Percentiles rank a stretch among this genome's conserved stretches.
These are phyloP conservation scores for Rhyacophila evoluta DNA, from an alignment of 2,888 invertebrate species.

Conservation along the genomic window DNA sequence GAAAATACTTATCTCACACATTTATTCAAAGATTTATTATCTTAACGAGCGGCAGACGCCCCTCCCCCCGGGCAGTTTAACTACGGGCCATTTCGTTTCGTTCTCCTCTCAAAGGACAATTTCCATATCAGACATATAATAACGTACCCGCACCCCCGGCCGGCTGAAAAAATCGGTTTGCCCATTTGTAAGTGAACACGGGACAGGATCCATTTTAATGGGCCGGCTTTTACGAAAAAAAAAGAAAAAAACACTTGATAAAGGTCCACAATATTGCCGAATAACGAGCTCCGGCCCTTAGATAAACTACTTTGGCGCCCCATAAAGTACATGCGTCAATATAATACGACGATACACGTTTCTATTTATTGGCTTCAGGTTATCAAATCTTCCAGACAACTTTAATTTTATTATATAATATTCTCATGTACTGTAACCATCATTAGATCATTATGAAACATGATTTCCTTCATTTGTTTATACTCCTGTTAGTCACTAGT, in stretches of 20 bases:
- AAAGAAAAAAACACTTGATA: constrained; percentile 16
- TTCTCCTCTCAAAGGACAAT: neutral
- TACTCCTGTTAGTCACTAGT: no score
- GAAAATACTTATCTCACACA: neutral
- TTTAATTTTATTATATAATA: no score
- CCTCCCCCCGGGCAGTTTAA: neutral
- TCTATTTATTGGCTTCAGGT: neutral
- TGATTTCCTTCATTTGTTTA: no score
- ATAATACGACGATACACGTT: neutral
- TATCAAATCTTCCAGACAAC: no score
- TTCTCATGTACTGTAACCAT: no score
- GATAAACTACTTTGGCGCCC: neutral
- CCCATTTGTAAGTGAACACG: neutral
- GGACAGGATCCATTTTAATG: constrained; percentile 14
- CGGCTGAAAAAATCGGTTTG: neutral
- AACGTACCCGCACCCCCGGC: neutral
- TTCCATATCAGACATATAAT: constrained; percentile 9
- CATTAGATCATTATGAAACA: no score
- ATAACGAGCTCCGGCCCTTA: constrained; percentile 2
- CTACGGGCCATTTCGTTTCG: neutral
- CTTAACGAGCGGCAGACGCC: neutral
- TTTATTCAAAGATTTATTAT: neutral
- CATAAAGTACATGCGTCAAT: neutral
- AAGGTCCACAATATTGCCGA: constrained; percentile 24
- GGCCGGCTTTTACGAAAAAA: neutral